A percentile compares a stretch with the other conserved stretches of the same genome.
These are phyloP conservation scores for Myotis myotis DNA, from an alignment of 2,797 vertebrate species.

Conservation along the genomic window DNA sequence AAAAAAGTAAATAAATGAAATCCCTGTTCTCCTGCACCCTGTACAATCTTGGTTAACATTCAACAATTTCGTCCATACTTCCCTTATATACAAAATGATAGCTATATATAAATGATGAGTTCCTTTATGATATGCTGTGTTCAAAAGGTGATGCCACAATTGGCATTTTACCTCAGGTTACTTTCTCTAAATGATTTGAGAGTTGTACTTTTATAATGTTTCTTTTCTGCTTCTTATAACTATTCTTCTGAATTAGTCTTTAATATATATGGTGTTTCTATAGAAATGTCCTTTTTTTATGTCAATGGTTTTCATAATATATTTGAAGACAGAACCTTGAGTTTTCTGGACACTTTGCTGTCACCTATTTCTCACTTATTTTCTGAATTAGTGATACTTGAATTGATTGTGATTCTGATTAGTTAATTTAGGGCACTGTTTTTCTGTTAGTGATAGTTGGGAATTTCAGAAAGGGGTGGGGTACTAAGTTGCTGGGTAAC, in stretches of 20 bases:
- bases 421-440: not conserved
- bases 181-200: not conserved
- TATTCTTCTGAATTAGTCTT: constrained; percentile 34
- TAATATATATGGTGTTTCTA: not conserved
- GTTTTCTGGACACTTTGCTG: not conserved
- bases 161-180: constrained; percentile 7
- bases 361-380: not conserved
- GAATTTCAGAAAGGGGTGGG: not conserved
- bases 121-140: not conserved
- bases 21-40: not conserved
- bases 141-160: not conserved
- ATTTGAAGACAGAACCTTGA: not conserved
- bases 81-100: not conserved
- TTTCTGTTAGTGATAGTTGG: not conserved
- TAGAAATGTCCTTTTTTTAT: not conserved
- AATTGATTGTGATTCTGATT: not conserved
- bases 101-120: not conserved
- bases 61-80: not conserved
- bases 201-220: constrained; percentile 1
- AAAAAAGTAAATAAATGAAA: not conserved
- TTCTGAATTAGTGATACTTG: not conserved
- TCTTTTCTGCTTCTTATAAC: not conserved
- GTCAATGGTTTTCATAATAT: not conserved
- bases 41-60: not conserved
- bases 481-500: not conserved